phyloP scores from a whole-genome alignment of 2,113 vertebrate species.

The Meles meles region DNA sequence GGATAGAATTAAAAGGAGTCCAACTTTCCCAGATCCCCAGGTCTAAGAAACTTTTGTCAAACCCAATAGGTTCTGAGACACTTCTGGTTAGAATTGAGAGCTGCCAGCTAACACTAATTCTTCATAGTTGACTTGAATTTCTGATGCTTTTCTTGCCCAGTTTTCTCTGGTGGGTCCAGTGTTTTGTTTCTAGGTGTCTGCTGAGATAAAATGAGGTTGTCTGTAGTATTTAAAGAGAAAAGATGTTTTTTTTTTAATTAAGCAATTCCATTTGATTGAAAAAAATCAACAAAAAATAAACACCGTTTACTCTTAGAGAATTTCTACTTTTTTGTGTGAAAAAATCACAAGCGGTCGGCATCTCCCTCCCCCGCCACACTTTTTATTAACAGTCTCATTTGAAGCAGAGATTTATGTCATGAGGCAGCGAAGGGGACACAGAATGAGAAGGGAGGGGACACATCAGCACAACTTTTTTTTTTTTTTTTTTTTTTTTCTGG shows the following conservation, averaged over 20 bases:
- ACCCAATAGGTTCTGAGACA: slow-evolving; percentile 22
- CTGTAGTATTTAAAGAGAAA: slow-evolving; percentile 68
- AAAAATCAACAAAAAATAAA: slow-evolving; percentile 70
- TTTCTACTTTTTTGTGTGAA: background rate
- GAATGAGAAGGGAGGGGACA: background rate
- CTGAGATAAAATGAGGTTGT: slow-evolving; percentile 52
- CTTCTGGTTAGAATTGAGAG: slow-evolving; percentile 45
- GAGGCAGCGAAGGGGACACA: background rate
- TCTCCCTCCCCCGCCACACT: background rate
- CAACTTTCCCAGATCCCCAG: slow-evolving; percentile 48
- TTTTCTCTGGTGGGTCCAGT: slow-evolving; percentile 66
- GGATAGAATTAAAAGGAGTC: slow-evolving; percentile 69
- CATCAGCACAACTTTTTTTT: background rate
- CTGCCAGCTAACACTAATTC: slow-evolving; percentile 22
- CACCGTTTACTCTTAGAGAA: slow-evolving; percentile 68
- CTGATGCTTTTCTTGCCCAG: slow-evolving; percentile 45
- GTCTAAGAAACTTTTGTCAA: slow-evolving; percentile 57
- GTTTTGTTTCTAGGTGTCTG: slow-evolving; percentile 66
- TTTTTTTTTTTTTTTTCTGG: background rate
- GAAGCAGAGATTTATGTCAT: slow-evolving; percentile 42
- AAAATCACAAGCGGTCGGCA: background rate
- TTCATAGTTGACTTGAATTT: slow-evolving; percentile 61
- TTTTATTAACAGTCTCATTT: slow-evolving; percentile 24
- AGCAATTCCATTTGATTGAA: slow-evolving; percentile 66
- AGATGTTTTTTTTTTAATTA: slow-evolving; percentile 61